Evolutionary conservation across 2,113 vertebrate genomes (phyloP).

Genomic region (Plecotus auritus): DNA sequence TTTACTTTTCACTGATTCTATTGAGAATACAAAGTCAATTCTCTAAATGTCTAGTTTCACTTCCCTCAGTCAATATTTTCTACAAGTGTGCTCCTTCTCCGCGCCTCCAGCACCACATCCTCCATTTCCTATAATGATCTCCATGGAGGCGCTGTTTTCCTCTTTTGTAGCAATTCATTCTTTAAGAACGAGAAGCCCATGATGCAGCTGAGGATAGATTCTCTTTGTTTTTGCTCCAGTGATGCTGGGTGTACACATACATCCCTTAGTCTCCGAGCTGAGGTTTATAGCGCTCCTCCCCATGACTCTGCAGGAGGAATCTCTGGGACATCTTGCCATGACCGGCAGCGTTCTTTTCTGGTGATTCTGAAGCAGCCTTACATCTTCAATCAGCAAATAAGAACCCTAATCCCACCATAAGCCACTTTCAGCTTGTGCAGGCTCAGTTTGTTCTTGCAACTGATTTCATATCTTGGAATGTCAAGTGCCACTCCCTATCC

Average conservation of each 20-base stretch:
- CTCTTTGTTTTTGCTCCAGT: background rate
- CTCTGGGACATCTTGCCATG: background rate
- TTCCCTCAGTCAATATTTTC: background rate
- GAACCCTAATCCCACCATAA: conserved; percentile 41
- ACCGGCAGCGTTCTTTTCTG: background rate
- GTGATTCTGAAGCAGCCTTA: background rate
- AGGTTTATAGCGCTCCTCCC: background rate
- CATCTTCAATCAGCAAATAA: conserved; percentile 21
- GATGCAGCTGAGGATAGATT: background rate
- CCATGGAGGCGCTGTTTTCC: background rate
- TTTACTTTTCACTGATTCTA: background rate
- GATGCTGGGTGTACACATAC: background rate
- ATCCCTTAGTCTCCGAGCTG: background rate
- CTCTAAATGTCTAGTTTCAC: background rate
- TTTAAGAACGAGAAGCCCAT: background rate
- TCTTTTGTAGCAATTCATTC: background rate
- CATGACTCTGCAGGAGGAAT: background rate
- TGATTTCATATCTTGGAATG: conserved; percentile 65
- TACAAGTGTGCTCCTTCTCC: background rate
- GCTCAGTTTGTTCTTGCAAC: conserved; percentile 1
- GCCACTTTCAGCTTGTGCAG: background rate
- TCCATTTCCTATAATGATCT: background rate
- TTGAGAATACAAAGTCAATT: background rate
- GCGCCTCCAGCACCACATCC: fast-evolving
- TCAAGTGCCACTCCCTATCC: conserved; percentile 45